Conservation (phyloP, 2,888 invertebrate species). For the Microchrysa polita region DNA sequence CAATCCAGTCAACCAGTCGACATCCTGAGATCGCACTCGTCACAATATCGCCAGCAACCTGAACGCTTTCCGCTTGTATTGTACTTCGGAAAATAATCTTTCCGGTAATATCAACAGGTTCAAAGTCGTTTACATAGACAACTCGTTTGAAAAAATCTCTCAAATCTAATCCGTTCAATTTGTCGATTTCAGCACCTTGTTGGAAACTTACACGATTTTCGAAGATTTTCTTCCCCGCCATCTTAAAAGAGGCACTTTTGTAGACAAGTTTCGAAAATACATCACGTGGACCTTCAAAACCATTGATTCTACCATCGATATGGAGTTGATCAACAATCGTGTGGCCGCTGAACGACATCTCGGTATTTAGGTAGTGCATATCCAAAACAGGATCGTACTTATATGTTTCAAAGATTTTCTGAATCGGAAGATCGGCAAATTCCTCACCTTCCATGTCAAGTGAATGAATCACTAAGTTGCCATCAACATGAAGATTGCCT, state of each 20-base stretch:
- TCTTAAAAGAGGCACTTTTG: constrained; percentile 52
- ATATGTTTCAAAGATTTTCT: constrained; percentile 51
- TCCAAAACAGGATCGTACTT: constrained; percentile 54
- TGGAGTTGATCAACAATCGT: constrained; percentile 54
- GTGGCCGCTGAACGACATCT: constrained; percentile 52
- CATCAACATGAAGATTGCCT: constrained; percentile 56
- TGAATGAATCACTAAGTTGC: constrained; percentile 54
- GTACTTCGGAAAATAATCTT: constrained; percentile 60
- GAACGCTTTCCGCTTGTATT: constrained; percentile 56
- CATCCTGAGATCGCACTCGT: constrained; percentile 61
- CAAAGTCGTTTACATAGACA: constrained; percentile 60
- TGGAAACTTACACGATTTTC: constrained; percentile 57
- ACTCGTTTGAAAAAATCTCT: constrained; percentile 60
- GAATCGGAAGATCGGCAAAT: constrained; percentile 53
- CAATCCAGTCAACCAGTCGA: constrained; percentile 62
- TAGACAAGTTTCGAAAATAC: constrained; percentile 57
- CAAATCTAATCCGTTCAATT: constrained; percentile 60
- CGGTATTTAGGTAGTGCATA: constrained; percentile 56
- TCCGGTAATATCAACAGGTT: constrained; percentile 55
- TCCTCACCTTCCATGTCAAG: constrained; percentile 48
- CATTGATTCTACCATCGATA: constrained; percentile 56
- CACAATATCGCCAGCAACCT: constrained; percentile 56
- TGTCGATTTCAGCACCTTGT: constrained; percentile 58
- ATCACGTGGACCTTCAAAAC: constrained; percentile 54
- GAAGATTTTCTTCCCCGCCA: constrained; percentile 58